Conservation (phyloP, 1,140 invertebrate species). For the Notospermus geniculatus region DNA sequence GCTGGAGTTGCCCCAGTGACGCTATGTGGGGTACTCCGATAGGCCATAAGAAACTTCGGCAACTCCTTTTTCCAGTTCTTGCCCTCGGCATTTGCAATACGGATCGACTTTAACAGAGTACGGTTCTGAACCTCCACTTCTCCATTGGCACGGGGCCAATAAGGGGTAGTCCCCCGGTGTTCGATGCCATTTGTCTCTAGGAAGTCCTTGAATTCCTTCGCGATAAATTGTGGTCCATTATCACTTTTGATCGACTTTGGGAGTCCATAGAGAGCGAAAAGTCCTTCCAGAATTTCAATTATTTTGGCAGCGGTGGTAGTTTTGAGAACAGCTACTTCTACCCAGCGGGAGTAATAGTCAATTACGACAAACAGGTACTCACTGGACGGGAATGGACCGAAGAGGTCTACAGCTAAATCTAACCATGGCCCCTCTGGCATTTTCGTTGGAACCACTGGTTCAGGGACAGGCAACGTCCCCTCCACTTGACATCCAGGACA, state of each 20-base stretch:
- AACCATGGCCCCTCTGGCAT: slow-evolving; percentile 21
- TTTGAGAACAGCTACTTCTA: slow-evolving; percentile 12
- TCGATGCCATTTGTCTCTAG: slow-evolving; percentile 20
- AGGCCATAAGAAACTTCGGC: slow-evolving; percentile 21
- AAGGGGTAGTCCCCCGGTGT: slow-evolving; percentile 18
- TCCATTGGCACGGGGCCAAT: slow-evolving; percentile 29
- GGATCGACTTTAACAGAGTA: slow-evolving; percentile 27
- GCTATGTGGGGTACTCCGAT: slow-evolving; percentile 26
- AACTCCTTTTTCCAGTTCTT: slow-evolving; percentile 24
- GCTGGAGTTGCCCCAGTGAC: slow-evolving; percentile 18
- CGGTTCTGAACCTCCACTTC: slow-evolving; percentile 31
- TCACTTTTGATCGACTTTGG: slow-evolving; percentile 11
- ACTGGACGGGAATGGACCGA: slow-evolving; percentile 20
- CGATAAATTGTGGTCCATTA: slow-evolving; percentile 5
- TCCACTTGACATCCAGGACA: slow-evolving; percentile 29
- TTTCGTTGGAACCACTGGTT: slow-evolving; percentile 15
- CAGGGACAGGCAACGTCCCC: neutral
- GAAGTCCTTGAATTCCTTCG: slow-evolving; percentile 17
- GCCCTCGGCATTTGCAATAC: slow-evolving; percentile 24
- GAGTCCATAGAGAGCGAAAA: slow-evolving; percentile 10
- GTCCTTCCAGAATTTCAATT: slow-evolving; percentile 9
- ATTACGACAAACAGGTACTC: slow-evolving; percentile 21
- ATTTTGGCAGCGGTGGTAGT: neutral
- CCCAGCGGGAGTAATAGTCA: slow-evolving; percentile 20
- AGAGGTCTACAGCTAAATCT: slow-evolving; percentile 22